A percentile compares a stretch with the other conserved stretches of the same genome.
These are phyloP conservation scores for Cylloceria caligata DNA, from an alignment of 2,888 invertebrate genomes.

Conservation along the genomic window DNA sequence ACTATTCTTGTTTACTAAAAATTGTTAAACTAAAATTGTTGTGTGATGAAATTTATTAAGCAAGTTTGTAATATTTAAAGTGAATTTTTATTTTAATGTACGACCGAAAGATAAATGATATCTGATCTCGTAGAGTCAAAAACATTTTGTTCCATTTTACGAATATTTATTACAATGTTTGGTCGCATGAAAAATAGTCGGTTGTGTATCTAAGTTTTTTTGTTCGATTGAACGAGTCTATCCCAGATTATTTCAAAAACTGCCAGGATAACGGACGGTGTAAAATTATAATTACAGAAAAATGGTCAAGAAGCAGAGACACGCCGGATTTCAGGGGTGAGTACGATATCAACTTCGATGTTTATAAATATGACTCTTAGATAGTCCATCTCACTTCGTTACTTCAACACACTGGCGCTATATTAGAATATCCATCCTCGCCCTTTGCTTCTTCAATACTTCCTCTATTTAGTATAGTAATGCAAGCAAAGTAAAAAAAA, in stretches of 20 bases:
- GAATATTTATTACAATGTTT: not conserved
- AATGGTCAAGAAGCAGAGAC: conserved; percentile 69
- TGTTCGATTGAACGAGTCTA: no score
- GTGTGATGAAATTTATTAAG: not conserved
- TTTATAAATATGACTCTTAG: not conserved
- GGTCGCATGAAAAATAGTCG: not conserved
- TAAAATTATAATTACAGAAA: conserved; percentile 76
- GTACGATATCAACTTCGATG: conserved; percentile 28
- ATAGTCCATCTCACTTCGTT: conserved; percentile 9
- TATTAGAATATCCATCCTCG: conserved; percentile 28
- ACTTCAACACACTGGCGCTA: conserved; percentile 21
- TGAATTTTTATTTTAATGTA: not conserved
- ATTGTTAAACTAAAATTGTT: not conserved
- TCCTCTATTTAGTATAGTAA: no score
- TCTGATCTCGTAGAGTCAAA: no score
- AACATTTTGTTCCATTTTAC: not conserved
- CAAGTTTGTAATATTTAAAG: not conserved
- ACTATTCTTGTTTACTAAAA: not conserved
- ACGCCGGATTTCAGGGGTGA: conserved; percentile 64
- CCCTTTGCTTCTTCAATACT: conserved; percentile 6
- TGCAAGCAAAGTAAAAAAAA: conserved; percentile 3
- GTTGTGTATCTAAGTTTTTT: no score
- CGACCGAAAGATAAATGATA: not conserved
- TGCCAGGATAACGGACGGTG: no score
- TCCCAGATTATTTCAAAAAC: no score